Percentiles rank a stretch among this genome's conserved stretches.
phyloP scores from a whole-genome alignment of 2,113 vertebrate genomes.

The Ptilonorhynchus violaceus region DNA sequence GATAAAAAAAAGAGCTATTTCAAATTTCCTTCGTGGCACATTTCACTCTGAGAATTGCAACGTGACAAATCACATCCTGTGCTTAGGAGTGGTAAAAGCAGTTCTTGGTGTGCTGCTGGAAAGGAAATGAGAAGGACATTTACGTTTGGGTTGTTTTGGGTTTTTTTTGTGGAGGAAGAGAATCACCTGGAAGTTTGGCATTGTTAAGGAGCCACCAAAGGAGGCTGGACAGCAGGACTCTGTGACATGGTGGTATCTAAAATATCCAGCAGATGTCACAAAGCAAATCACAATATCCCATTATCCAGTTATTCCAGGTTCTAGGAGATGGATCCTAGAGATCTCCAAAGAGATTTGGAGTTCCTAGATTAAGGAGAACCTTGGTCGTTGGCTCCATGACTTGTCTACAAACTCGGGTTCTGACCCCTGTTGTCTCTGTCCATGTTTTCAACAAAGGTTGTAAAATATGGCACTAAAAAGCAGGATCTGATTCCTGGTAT shows the following conservation, averaged over 20 bases:
- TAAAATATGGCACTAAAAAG: not conserved
- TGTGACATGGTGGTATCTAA: not conserved
- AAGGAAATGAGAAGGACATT: not conserved
- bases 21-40: not conserved
- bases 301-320: not conserved
- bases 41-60: not conserved
- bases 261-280: not conserved
- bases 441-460: not conserved
- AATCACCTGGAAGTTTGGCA: accelerated
- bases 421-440: not conserved
- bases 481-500: not conserved
- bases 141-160: too few relatives aligned
- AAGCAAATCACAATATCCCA: not conserved
- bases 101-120: not conserved
- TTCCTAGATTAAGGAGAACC: not conserved
- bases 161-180: not conserved
- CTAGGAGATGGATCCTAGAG: not conserved
- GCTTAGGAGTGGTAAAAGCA: not conserved
- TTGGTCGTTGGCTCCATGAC: not conserved
- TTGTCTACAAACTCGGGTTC: not conserved
- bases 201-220: not conserved
- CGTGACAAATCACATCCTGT: not conserved
- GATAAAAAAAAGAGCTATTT: not conserved
- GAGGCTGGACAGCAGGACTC: not conserved
- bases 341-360: not conserved